Base-by-base conservation (phyloP, 1,140 invertebrate species). In the Lepidurus packardi region DNA sequence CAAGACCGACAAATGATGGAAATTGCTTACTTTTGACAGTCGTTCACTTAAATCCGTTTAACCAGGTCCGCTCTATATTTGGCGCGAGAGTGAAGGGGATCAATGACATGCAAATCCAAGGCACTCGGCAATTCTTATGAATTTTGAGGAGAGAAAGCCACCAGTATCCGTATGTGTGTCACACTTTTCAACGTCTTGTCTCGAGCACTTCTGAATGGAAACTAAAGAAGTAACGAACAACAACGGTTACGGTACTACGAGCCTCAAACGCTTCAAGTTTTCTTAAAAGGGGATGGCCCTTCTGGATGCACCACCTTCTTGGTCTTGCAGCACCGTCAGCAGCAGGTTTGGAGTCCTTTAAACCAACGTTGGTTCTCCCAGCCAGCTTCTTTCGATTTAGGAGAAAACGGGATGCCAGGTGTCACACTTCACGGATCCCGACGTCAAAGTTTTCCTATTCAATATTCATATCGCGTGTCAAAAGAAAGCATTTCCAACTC, bases 71-170 rank as follows among this genome's bases (percentile, higher is more conserved):
- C 34, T 34, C 3, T 34, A 34, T 34, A 65, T n/a, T 65, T 13
- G 21, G 21, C 53, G 16, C 1, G 3, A 65, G 53, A 65, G 21
- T 6, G 16, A 21, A 65, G 13, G n/a, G 16, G 53, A 65, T 21
- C 53, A 13, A 8, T n/a, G 16, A 8, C 21, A 21, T 13, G 16
- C 21, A 65, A 65, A 65, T 65, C 53, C 53, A 65, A 7, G 53
- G 53, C 53, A 65, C 53, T 65, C 53, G 0, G 53, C 16, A 65
- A 7, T 21, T 65, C 45, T 65, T 65, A n/a, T 65, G 53, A 65
- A 65, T n/a, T 65, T 21, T 21, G 53, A 65, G 53, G 53, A 65
- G 53, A 65, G 53, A 65, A 65, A 65, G 53, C 53, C 53, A 21
- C 16, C 53, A 65, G 16, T 65, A 65, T 65, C 13, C 53, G 53